Conservation (phyloP, 2,113 vertebrate genomes). For the Barbus barbus region DNA sequence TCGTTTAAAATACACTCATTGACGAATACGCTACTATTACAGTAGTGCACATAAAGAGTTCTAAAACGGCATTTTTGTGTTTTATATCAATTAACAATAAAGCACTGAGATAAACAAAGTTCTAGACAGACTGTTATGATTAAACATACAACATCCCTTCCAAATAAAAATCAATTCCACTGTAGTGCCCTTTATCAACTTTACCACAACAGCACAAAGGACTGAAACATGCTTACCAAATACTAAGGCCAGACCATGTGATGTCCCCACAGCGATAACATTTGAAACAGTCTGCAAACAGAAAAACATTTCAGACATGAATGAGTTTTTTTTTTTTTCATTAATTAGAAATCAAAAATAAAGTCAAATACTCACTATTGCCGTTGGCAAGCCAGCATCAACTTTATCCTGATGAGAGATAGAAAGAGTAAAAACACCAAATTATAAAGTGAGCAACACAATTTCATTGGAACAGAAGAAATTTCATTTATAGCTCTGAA, state of each 20-base stretch:
- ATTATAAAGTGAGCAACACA: not conserved
- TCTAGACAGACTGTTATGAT: not conserved
- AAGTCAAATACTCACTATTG: conserved; percentile 85
- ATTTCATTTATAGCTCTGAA: not conserved
- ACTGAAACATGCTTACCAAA: conserved; percentile 83
- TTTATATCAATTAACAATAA: not conserved
- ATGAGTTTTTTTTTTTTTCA: not conserved
- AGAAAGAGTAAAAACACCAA: conserved; percentile 19
- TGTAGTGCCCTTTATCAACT: not conserved
- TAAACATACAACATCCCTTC: not conserved
- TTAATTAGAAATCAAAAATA: not conserved
- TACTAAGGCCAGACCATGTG: conserved; percentile 92
- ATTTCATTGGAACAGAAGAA: not conserved
- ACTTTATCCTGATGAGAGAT: conserved; percentile 88
- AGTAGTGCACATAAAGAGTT: not conserved
- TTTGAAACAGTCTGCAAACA: conserved; percentile 86
- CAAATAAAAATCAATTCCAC: not conserved
- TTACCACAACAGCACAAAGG: not conserved
- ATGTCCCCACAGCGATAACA: conserved; percentile 96
- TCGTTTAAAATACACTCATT: not conserved
- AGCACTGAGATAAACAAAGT: not conserved
- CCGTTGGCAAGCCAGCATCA: conserved; percentile 95
- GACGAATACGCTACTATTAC: not conserved
- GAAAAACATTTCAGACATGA: not conserved
- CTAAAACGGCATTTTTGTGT: not conserved